Base-by-base conservation (phyloP, 2,113 vertebrate species). In the Choloepus hoffmanni region DNA sequence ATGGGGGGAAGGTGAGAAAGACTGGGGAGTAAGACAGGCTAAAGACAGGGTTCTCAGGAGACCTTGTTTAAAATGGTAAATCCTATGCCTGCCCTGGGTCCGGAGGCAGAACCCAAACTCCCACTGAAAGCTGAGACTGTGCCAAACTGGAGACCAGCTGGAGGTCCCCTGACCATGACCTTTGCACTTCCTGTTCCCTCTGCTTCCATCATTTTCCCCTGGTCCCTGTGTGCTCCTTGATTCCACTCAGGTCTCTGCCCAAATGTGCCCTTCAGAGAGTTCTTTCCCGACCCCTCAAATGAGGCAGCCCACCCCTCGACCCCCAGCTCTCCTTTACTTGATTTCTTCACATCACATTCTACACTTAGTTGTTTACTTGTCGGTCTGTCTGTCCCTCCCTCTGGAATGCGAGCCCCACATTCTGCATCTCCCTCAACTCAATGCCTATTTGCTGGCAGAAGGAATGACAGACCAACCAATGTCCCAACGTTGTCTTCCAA, bases 121-220 rank as follows among this genome's bases (percentile, higher is more conserved):
- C n/a, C 53, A 15, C 26, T 18, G 11, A 76, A 43, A 82, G 16
- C 33, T 0, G 11, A 28, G 15, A 13, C 1, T 2, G 0, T 0
- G 1, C 18, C 50, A 4, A 21, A 9, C 18, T 3, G 6, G 33
- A 53, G 50, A 53, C 24, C 24, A 4, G 26, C 10, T 5, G 9
- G 86, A 3, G 43, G 6, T 2, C 30, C 87, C 58, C 58, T 19
- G 48, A 2, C 28, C 72, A 2, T 7, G 2, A 0, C 33, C 7
- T 43, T 9, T 16, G 67, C 23, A 19, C 67, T 19, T 26, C 15
- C 50, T 15, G 28, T 13, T 50, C 26, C 40, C 50, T 62, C 19
- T 62, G 26, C 65, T 30, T 7, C 48, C 26, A 2, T 2, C 5
- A 6, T 23, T 74, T 18, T 5, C 19, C 40, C 55, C 30, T 36